Evolutionary conservation across 2,888 invertebrate species (phyloP), one percentile per base, ranked within the genome.

Genomic region (Muschampia plurimacula): DNA sequence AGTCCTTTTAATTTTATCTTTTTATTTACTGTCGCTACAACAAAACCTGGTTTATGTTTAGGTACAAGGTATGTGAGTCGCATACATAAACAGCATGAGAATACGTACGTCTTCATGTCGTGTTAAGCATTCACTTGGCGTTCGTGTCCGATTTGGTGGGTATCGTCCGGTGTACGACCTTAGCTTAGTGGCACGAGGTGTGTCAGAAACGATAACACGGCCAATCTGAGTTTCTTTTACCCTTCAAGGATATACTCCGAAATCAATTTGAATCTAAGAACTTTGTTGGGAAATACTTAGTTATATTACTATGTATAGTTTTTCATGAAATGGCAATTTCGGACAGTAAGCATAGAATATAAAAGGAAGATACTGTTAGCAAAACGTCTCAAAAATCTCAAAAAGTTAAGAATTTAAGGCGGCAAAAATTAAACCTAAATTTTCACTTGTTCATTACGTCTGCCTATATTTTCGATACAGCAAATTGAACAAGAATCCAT

Each of bases 121-220:
- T 55, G 57, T 57, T 57, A 13, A 36, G 70, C n/a, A 72, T 72
- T 60, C 67, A 39, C 28, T 59, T 8, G 66, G 36, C 81, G 81
- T 75, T 64, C 75, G 75, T 73, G 74, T 79, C 78, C 76, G 77
- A 78, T 82, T 82, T 79, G 81, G 83, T 77, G 75, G 79, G 79
- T 80, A 49, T 13, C 83, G 79, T 80, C 80, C 81, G 81, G 82
- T 79, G 78, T 72, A 74, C 69, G 81, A 81, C 81, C 82, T 82
- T 80, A 78, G 73, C 74, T 77, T 77, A 77, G 75, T 79, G 77
- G 80, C 74, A 78, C 81, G 65, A 81, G 79, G 77, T 75, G 74
- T 75, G 74, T 74, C 73, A 73, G 67, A 68, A 73, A 57, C 69
- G 41, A 62, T 41, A 72, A 12, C 65, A 39, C 59, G 46, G 71